Evolutionary conservation across 2,888 invertebrate genomes (phyloP).

Genomic region (Vesta saturnalis): DNA sequence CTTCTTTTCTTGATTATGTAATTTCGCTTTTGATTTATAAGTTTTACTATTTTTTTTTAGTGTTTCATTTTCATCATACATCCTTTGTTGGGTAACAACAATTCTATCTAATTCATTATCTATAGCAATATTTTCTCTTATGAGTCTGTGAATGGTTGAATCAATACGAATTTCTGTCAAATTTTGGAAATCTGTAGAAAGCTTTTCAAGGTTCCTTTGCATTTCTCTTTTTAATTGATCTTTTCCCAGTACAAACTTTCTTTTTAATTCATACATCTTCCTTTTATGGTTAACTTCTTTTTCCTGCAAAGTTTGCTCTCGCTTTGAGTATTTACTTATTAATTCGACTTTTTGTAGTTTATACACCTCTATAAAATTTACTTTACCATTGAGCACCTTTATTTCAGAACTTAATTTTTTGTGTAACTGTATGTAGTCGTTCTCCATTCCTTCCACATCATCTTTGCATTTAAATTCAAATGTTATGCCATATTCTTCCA

Average conservation of each 20-base stretch:
- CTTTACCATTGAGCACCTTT: slow-evolving; percentile 84
- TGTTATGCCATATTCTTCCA: slow-evolving; percentile 71
- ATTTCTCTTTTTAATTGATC: slow-evolving; percentile 87
- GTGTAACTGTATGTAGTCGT: slow-evolving; percentile 79
- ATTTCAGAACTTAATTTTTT: slow-evolving; percentile 89
- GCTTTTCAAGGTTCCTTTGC: slow-evolving; percentile 79
- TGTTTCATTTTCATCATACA: slow-evolving; percentile 70
- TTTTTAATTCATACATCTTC: slow-evolving; percentile 76
- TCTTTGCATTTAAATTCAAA: slow-evolving; percentile 74
- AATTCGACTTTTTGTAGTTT: slow-evolving; percentile 86
- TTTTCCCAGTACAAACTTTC: slow-evolving; percentile 80
- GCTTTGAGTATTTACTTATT: slow-evolving; percentile 82
- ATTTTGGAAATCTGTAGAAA: slow-evolving; percentile 86
- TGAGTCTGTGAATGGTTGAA: slow-evolving; percentile 86
- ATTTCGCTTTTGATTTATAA: slow-evolving; percentile 66
- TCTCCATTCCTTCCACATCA: slow-evolving; percentile 73
- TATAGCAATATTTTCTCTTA: slow-evolving; percentile 84
- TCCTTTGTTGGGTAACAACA: slow-evolving; percentile 70
- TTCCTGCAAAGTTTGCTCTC: slow-evolving; percentile 78
- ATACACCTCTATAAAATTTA: slow-evolving; percentile 91
- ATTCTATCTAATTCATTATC: slow-evolving; percentile 80
- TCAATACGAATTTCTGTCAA: slow-evolving; percentile 88
- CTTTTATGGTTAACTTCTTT: slow-evolving; percentile 82
- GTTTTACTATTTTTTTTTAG: slow-evolving; percentile 68
- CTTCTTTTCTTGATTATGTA: slow-evolving; percentile 72